phyloP scores from a whole-genome alignment of 2,797 vertebrate species.

The Thunnus albacares region DNA sequence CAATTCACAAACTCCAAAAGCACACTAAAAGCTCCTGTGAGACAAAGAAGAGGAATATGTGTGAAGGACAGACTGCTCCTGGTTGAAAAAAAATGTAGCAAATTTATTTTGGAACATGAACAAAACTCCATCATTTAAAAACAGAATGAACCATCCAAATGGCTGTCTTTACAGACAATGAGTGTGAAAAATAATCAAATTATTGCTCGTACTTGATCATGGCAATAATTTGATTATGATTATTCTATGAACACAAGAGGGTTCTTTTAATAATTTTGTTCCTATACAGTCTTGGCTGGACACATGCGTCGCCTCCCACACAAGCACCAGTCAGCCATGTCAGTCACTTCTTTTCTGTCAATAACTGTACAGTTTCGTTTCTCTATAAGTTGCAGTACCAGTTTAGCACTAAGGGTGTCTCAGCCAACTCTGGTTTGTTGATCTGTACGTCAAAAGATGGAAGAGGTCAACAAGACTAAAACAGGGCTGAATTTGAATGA shows the following conservation, averaged over 20 bases:
- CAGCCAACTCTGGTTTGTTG: background rate
- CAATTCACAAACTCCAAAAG: conserved; percentile 55
- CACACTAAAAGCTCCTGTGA: conserved; percentile 66
- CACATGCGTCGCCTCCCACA: conserved; percentile 31
- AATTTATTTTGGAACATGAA: conserved; percentile 36
- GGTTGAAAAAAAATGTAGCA: conserved; percentile 8
- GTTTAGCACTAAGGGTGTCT: background rate
- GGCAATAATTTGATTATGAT: conserved; percentile 18
- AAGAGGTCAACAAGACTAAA: background rate
- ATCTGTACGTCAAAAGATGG: background rate
- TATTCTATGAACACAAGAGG: background rate
- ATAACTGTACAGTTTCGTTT: background rate
- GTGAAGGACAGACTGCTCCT: conserved; percentile 59
- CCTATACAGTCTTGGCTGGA: conserved; percentile 30
- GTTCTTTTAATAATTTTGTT: conserved; percentile 36
- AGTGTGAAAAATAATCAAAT: conserved; percentile 27
- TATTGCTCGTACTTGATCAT: conserved; percentile 22
- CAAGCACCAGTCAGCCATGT: conserved; percentile 33
- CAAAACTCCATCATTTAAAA: conserved; percentile 22
- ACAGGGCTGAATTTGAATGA: background rate
- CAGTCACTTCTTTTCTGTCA: conserved; percentile 34
- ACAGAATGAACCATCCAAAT: conserved; percentile 1
- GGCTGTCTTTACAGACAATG: conserved; percentile 6
- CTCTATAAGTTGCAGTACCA: background rate
- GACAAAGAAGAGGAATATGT: conserved; percentile 42